Base-by-base conservation (phyloP, 2,797 vertebrate species). In the Cossypha dichroa region DNA sequence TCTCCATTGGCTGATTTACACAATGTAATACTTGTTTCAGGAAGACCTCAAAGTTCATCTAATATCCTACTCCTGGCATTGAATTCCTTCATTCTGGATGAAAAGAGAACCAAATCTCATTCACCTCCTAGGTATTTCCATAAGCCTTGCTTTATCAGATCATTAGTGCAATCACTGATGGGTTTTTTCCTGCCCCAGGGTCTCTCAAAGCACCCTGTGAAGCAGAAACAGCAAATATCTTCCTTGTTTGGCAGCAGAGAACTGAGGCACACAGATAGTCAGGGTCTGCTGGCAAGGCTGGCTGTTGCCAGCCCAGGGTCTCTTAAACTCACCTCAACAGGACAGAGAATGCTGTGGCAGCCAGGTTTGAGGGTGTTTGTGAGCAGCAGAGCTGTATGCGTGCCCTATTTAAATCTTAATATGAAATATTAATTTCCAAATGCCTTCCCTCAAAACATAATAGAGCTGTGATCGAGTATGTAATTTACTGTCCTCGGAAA, bases 401-500 rank as follows among this genome's bases (percentile, higher is more conserved):
- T 70, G 74, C 51, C 48, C 52, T 46, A 60, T 62, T 92, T 85
- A 86, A 79, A 73, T 48, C 20, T 74, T 94, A 88, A 93, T 84
- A 75, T 0, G 31, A 79, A 82, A 54, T 85, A 92, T 67, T 96
- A 96, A 97, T 97, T 97, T 98, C 97, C 96, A 97, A 97, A 94
- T 64, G 49, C 36, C 45, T 94, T 93, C 94, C 79, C 90, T 91
- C 21, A 88, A 92, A 96, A 62, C 70, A 72, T 94, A 96, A 96
- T 94, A 97, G 97, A 95, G 38, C 80, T 79, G 87, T 95, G 93
- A 96, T 97, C 93, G 81, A 93, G 96, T 77, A 66, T 97, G 97
- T 96, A 78, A 97, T 97, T 96, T 93, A 91, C 70, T 93, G 94
- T 96, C 97, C 96, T 98, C 94, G 96, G 97, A 97, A 98, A 98